Evolutionary conservation across 2,888 invertebrate genomes (phyloP).

Genomic region (Scelioninae gen. 1): DNA sequence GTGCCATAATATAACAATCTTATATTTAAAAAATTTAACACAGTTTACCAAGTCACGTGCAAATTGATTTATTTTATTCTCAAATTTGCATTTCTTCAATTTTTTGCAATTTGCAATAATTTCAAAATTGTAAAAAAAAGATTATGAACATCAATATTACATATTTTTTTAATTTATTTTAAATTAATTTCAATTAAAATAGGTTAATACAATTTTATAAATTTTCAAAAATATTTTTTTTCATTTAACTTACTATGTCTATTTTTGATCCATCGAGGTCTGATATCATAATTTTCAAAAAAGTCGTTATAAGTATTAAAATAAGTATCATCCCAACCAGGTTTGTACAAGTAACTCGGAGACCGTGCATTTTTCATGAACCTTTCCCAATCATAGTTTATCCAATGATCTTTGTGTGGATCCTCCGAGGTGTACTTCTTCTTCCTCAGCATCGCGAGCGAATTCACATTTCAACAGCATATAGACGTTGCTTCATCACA

Average conservation of each 20-base stretch:
- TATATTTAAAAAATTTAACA: no score
- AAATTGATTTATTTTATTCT: no score
- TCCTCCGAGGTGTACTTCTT: conserved; percentile 27
- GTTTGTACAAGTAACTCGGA: conserved; percentile 33
- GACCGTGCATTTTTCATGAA: conserved; percentile 25
- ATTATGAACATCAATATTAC: no score
- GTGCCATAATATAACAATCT: no score
- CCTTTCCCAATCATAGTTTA: conserved; percentile 22
- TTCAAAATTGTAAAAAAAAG: no score
- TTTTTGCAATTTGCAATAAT: no score
- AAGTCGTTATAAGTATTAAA: conserved; percentile 32
- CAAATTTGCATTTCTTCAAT: no score
- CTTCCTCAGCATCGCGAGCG: conserved; percentile 40
- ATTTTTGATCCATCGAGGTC: conserved; percentile 52
- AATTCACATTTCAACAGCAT: conserved; percentile 2
- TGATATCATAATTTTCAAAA: conserved; percentile 42
- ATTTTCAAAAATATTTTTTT: no score
- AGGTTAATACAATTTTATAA: no score
- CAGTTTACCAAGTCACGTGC: no score
- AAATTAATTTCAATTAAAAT: no score
- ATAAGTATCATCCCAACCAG: conserved; percentile 31
- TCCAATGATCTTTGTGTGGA: conserved; percentile 25
- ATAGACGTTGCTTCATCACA: conserved; percentile 9
- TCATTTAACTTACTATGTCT: conserved; percentile 47
- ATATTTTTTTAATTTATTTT: no score